Percentiles rank a stretch among this genome's conserved stretches.
Conservation (phyloP, 2,113 vertebrate species). For the Vidua macroura region DNA sequence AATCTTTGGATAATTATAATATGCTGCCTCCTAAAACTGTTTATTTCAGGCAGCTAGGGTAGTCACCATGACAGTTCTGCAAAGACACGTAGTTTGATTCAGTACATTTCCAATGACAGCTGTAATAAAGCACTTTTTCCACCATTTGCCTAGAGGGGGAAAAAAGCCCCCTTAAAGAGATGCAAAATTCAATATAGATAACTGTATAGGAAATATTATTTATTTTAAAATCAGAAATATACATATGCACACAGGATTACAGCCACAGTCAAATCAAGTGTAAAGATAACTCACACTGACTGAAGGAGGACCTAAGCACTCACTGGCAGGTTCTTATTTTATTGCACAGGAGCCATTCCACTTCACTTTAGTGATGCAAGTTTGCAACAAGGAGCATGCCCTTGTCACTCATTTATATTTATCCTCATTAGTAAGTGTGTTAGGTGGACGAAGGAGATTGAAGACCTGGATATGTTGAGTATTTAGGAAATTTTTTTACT, state of each 20-base stretch:
- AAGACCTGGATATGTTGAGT: background rate
- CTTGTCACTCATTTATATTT: background rate
- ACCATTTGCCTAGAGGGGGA: background rate
- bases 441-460: background rate
- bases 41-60: slow-evolving; percentile 30
- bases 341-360: background rate
- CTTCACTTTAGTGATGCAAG: background rate
- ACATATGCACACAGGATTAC: background rate
- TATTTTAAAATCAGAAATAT: background rate
- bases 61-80: background rate
- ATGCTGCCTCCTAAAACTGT: background rate
- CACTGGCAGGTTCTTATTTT: background rate
- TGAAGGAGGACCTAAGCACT: background rate
- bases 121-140: background rate
- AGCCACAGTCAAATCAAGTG: background rate
- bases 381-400: background rate
- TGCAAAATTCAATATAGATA: background rate
- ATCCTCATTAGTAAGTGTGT: background rate
- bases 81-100: background rate
- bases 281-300: background rate
- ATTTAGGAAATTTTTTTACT: background rate
- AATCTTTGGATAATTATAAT: background rate
- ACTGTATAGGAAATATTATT: background rate
- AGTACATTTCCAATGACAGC: background rate
- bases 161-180: background rate